A percentile compares a stretch with the other conserved stretches of the same genome.
These are phyloP conservation scores for Apotomis capreana DNA, from an alignment of 2,888 invertebrate species.

Conservation along the genomic window DNA sequence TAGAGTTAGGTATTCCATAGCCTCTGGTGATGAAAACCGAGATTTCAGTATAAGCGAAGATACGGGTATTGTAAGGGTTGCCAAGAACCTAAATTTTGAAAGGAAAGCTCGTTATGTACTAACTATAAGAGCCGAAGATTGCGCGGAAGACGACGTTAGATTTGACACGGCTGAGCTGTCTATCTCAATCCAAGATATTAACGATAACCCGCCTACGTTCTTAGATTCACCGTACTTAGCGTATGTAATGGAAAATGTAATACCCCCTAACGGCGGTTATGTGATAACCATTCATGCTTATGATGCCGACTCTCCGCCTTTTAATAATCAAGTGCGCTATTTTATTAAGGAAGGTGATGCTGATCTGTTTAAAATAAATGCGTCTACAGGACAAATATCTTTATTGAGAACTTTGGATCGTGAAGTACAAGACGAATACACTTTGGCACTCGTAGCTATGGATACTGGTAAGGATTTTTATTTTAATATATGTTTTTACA, in stretches of 20 bases:
- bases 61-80: constrained; percentile 94
- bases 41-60: constrained; percentile 97
- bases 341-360: constrained; percentile 96
- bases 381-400: constrained; percentile 95
- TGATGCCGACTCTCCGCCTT: constrained; percentile 95
- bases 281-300: constrained; percentile 93
- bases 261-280: constrained; percentile 91
- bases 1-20: constrained; percentile 95
- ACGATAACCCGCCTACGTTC: constrained; percentile 97
- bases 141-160: constrained; percentile 88
- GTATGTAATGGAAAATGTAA: constrained; percentile 96
- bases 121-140: constrained; percentile 94
- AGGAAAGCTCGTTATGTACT: constrained; percentile 92
- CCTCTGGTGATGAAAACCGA: constrained; percentile 93
- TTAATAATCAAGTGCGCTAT: constrained; percentile 95
- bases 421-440: constrained; percentile 92
- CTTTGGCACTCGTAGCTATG: constrained; percentile 94
- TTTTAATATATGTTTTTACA: not conserved
- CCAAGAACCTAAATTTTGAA: constrained; percentile 97
- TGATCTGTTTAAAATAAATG: constrained; percentile 95
- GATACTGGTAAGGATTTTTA: constrained; percentile 90
- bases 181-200: constrained; percentile 94
- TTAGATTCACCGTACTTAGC: constrained; percentile 97
- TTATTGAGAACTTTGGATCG: constrained; percentile 92
- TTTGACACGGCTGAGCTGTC: constrained; percentile 92